Percentiles rank a stretch among this genome's conserved stretches.
phyloP scores from a whole-genome alignment of 2,888 invertebrate species.

The Deilephila porcellus region DNA sequence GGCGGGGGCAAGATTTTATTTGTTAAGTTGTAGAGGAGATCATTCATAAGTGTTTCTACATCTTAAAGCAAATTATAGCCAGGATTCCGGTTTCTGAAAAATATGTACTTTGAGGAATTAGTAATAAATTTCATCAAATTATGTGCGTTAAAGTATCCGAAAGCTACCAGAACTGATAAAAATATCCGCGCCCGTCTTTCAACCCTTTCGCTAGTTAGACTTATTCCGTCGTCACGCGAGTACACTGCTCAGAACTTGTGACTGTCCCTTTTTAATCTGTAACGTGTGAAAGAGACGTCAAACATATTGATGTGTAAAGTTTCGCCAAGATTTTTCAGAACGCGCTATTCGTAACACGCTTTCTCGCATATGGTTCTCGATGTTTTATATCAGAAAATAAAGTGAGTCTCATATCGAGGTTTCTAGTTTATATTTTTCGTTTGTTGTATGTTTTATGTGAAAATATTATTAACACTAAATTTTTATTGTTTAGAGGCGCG shows the following conservation, averaged over 20 bases:
- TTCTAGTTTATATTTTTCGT: conserved; percentile 45
- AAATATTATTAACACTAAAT: conserved; percentile 14
- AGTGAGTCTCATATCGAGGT: conserved; percentile 56
- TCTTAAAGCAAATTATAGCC: not conserved
- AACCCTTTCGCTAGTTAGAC: conserved; percentile 27
- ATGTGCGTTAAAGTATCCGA: not conserved
- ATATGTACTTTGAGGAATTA: not conserved
- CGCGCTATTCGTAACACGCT: conserved; percentile 73
- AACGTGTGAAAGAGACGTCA: conserved; percentile 39
- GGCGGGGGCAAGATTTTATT: not conserved
- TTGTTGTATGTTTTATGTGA: conserved; percentile 47
- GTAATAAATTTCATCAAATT: not conserved
- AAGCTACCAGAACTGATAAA: not conserved
- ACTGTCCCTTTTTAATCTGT: conserved; percentile 39
- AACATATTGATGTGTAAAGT: conserved; percentile 30
- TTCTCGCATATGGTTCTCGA: conserved; percentile 75
- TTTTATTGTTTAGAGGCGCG: conserved; percentile 9
- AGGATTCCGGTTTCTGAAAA: not conserved
- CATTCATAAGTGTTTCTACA: not conserved
- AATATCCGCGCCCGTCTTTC: conserved; percentile 15
- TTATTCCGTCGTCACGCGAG: conserved; percentile 43
- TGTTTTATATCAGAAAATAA: conserved; percentile 75
- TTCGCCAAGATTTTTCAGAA: conserved; percentile 35
- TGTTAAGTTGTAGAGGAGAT: not conserved
- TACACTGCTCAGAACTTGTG: conserved; percentile 36